A percentile compares a stretch with the other conserved stretches of the same genome.
Evolutionary conservation across 2,113 vertebrate genomes (phyloP).

Genomic region (Glareola pratincola): DNA sequence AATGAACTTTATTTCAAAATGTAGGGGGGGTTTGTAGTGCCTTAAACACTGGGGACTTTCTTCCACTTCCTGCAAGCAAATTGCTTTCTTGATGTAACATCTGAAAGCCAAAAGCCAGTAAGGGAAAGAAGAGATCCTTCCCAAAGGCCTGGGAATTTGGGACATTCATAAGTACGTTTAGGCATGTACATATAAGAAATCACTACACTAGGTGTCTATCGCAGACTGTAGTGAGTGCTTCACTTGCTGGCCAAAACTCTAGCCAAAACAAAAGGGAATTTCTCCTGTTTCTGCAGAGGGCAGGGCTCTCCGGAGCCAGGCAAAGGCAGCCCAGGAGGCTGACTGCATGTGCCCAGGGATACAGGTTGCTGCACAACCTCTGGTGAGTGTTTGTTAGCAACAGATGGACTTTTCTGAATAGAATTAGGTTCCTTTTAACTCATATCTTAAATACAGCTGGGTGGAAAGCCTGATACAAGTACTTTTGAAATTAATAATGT

Average conservation of each 20-base stretch:
- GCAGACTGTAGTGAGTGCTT: not conserved
- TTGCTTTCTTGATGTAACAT: not conserved
- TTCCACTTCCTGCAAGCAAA: not conserved
- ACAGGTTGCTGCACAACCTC: slow-evolving; percentile 18
- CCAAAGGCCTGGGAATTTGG: slow-evolving; percentile 36
- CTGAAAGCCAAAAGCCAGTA: slow-evolving; percentile 13
- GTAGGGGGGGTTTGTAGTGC: not conserved
- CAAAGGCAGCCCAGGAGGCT: slow-evolving; percentile 50
- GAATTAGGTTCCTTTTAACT: slow-evolving; percentile 57
- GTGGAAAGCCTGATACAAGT: slow-evolving; percentile 31
- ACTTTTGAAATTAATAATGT: slow-evolving; percentile 10
- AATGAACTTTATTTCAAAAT: not conserved
- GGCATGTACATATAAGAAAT: slow-evolving; percentile 32
- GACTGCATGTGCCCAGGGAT: not conserved
- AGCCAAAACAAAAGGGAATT: slow-evolving; percentile 44
- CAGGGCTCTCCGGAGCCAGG: slow-evolving; percentile 20
- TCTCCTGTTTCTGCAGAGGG: slow-evolving; percentile 43
- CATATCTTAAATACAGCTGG: slow-evolving; percentile 23
- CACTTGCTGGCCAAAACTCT: not conserved
- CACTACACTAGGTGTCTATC: not conserved
- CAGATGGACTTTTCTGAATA: slow-evolving; percentile 55
- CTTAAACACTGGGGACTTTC: not conserved
- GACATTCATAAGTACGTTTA: slow-evolving; percentile 24
- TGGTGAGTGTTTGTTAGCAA: slow-evolving; percentile 19
- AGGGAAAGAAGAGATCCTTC: slow-evolving; percentile 11